These are phyloP conservation scores for Zoanthus gigantus DNA, from an alignment of 92 coral and sea anemone genomes.

Conservation along the genomic window DNA sequence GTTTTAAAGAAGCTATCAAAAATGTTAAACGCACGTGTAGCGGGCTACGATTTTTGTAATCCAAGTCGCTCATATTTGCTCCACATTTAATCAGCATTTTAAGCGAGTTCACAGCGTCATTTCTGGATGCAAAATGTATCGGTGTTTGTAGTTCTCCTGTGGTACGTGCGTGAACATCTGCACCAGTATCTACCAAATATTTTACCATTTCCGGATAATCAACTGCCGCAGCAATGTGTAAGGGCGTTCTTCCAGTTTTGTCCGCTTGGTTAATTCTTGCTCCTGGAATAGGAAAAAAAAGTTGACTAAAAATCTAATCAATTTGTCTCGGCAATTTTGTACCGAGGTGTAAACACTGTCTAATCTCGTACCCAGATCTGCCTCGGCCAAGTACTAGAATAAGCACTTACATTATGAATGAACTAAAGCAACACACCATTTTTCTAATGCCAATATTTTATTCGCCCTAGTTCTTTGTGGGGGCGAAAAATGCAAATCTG, in stretches of 20 bases:
- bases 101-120: constrained; percentile 87
- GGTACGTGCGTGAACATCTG: constrained; percentile 84
- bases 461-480: no score
- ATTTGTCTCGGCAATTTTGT: no score
- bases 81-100: constrained; percentile 92
- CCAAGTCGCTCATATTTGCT: constrained; percentile 80
- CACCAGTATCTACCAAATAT: constrained; percentile 85
- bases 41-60: constrained; percentile 89
- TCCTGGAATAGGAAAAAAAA: constrained; percentile 59
- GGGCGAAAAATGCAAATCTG: no score
- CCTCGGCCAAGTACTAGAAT: no score
- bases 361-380: no score
- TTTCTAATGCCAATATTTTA: no score
- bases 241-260: constrained; percentile 90
- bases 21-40: constrained; percentile 69
- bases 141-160: constrained; percentile 87
- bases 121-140: constrained; percentile 92
- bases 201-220: constrained; percentile 98
- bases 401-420: no score
- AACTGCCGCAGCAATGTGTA: constrained; percentile 96
- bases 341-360: no score
- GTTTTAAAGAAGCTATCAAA: not conserved
- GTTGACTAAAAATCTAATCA: not conserved
- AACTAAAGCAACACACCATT: no score
- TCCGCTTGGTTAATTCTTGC: constrained; percentile 85